A percentile compares a stretch with the other conserved stretches of the same genome.
phyloP scores from a whole-genome alignment of 2,113 vertebrate species.

The Podarcis muralis region DNA sequence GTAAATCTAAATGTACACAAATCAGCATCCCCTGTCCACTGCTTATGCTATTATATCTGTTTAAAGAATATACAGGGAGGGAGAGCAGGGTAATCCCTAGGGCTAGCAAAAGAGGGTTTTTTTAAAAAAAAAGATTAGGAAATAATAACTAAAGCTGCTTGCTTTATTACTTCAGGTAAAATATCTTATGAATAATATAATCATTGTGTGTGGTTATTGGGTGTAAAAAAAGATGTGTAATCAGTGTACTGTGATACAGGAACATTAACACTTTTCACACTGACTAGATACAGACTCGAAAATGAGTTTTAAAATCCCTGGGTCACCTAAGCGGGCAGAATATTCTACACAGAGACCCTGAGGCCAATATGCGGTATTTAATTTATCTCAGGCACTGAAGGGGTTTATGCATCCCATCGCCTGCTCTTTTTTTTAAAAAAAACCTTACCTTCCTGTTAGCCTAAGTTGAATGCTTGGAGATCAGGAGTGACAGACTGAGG shows the following conservation, averaged over 20 bases:
- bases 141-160: constrained; percentile 76
- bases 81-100: constrained; percentile 62
- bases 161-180: constrained; percentile 80
- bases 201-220: constrained; percentile 77
- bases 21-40: constrained; percentile 23
- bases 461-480: constrained; percentile 49
- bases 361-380: constrained; percentile 79
- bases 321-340: constrained; percentile 71
- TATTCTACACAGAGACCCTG: constrained; percentile 69
- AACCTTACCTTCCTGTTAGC: constrained; percentile 58
- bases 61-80: constrained; percentile 34
- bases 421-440: constrained; percentile 47
- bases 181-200: constrained; percentile 81
- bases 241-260: constrained; percentile 60
- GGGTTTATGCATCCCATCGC: constrained; percentile 56
- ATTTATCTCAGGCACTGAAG: constrained; percentile 72
- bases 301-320: constrained; percentile 65
- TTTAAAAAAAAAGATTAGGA: constrained; percentile 67
- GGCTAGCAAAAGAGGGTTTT: constrained; percentile 62
- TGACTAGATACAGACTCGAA: constrained; percentile 63
- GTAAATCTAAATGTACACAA: background rate
- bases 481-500: constrained; percentile 41
- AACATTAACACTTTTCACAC: constrained; percentile 65
- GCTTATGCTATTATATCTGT: constrained; percentile 48
- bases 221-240: constrained; percentile 71